Evolutionary conservation across 1,140 invertebrate species (phyloP).

Genomic region (Heterodera carotae): DNA sequence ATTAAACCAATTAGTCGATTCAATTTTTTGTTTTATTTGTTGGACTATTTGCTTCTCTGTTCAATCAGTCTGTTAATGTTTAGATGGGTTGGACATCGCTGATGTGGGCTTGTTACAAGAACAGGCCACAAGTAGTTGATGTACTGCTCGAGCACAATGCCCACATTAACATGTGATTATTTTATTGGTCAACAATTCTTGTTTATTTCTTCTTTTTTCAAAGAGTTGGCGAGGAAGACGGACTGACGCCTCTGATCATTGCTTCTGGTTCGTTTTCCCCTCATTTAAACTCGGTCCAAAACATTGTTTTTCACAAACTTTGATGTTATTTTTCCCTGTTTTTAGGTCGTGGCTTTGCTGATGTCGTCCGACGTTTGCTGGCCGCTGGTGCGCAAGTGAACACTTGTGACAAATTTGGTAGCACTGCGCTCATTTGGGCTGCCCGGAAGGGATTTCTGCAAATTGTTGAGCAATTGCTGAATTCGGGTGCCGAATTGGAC

Average conservation of each 20-base stretch:
- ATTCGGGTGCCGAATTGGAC: conserved; percentile 80
- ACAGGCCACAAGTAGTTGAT: conserved; percentile 77
- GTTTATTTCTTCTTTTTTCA: neutral
- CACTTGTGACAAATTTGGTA: conserved; percentile 75
- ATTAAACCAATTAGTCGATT: no score
- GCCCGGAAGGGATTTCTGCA: conserved; percentile 77
- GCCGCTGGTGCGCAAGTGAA: conserved; percentile 71
- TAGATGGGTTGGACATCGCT: conserved; percentile 92
- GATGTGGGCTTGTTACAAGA: conserved; percentile 97
- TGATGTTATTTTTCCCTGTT: conserved; percentile 74
- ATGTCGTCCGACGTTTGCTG: conserved; percentile 81
- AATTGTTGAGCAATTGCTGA: conserved; percentile 81
- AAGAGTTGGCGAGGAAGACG: conserved; percentile 84
- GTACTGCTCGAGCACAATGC: conserved; percentile 83
- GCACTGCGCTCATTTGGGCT: conserved; percentile 92
- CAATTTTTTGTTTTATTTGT: no score
- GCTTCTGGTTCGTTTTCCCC: conserved; percentile 77
- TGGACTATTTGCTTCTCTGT: no score
- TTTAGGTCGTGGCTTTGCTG: conserved; percentile 83
- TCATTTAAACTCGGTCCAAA: conserved; percentile 73
- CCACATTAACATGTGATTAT: conserved; percentile 80
- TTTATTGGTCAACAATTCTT: neutral
- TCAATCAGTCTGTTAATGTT: no score
- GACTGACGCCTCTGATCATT: conserved; percentile 89
- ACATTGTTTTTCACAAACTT: neutral